Evolutionary conservation across 2,888 invertebrate species (phyloP).

Genomic region (Trichopria drosophilae): DNA sequence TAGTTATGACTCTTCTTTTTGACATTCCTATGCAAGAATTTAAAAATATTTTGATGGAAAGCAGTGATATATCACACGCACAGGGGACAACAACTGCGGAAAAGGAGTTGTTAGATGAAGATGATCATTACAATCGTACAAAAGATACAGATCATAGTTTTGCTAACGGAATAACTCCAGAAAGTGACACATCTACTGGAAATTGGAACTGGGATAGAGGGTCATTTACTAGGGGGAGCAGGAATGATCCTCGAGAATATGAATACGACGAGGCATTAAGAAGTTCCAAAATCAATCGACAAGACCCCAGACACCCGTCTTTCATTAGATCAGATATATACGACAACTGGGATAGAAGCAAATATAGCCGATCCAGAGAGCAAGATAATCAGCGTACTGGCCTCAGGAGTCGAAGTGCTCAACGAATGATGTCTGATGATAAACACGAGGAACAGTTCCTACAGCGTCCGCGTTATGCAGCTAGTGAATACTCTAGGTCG

Average conservation of each 20-base stretch:
- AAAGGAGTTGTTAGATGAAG: constrained; percentile 7
- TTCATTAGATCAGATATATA: constrained; percentile 35
- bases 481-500: constrained; percentile 19
- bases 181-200: constrained; percentile 9
- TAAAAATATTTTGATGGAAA: constrained; percentile 57
- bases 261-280: constrained; percentile 30
- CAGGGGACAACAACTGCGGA: constrained; percentile 17
- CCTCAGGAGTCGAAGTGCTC: constrained; percentile 36
- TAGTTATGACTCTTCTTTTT: constrained; percentile 65
- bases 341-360: constrained; percentile 32
- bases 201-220: constrained; percentile 29
- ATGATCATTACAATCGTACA: constrained; percentile 1
- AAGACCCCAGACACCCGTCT: constrained; percentile 29
- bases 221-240: constrained; percentile 6
- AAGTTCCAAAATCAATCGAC: constrained; percentile 28
- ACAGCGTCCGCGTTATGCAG: constrained; percentile 16
- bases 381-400: constrained; percentile 23
- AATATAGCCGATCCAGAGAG: constrained; percentile 22
- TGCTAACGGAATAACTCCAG: not conserved
- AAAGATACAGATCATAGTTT: not conserved
- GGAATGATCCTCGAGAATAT: constrained; percentile 13
- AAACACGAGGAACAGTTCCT: constrained; percentile 14
- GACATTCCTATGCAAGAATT: constrained; percentile 69
- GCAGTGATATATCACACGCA: constrained; percentile 39
- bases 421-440: constrained; percentile 30